These are phyloP conservation scores for Aphelocoma californica DNA, from an alignment of 2,797 vertebrate species.

Conservation along the genomic window DNA sequence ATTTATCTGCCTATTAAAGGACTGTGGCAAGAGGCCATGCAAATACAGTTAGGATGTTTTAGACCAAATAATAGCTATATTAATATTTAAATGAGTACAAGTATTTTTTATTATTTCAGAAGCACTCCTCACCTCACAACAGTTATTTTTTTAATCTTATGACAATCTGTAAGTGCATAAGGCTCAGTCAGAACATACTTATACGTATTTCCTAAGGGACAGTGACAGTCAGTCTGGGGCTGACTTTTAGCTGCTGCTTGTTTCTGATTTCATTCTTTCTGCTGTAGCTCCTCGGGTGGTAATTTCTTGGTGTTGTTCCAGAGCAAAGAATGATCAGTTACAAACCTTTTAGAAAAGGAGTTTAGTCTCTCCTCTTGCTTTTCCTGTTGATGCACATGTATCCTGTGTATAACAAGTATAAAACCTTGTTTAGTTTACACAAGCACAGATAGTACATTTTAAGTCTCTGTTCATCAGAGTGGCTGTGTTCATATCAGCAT, in stretches of 20 bases:
- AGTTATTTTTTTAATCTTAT: background rate
- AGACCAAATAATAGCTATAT: background rate
- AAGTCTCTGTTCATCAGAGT: background rate
- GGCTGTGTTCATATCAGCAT: background rate
- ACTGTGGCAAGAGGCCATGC: background rate
- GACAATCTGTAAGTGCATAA: background rate
- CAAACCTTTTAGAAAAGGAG: background rate
- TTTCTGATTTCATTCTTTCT: background rate
- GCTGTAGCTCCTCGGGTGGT: background rate
- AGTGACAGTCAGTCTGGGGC: background rate
- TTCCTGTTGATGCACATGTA: background rate
- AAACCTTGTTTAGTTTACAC: background rate
- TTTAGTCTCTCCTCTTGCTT: background rate
- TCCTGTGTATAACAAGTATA: background rate
- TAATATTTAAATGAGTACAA: background rate
- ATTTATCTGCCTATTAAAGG: constrained; percentile 33
- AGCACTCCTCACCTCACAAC: background rate
- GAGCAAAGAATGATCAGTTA: background rate
- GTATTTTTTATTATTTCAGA: background rate
- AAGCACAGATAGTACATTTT: background rate
- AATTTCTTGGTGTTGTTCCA: background rate
- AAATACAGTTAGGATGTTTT: constrained; percentile 2
- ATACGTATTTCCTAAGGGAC: background rate
- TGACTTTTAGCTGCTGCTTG: background rate
- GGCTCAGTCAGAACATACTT: background rate